A percentile compares a stretch with the other conserved stretches of the same genome.
Evolutionary conservation across 2,888 invertebrate species (phyloP).

Genomic region (Habrosyne pyritoides): DNA sequence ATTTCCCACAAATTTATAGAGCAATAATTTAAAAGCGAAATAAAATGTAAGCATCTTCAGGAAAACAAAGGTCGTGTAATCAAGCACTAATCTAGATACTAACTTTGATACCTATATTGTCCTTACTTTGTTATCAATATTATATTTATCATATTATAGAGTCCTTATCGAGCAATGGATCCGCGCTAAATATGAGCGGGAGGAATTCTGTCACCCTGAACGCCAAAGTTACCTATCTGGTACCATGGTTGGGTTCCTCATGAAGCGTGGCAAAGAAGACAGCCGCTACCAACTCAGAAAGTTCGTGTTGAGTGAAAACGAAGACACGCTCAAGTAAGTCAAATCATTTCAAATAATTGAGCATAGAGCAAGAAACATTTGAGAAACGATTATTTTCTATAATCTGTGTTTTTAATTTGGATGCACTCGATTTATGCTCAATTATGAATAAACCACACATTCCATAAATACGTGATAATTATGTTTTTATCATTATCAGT

Average conservation of each 20-base stretch:
- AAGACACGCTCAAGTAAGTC: constrained; percentile 89
- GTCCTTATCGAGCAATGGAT: constrained; percentile 96
- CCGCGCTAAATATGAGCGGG: constrained; percentile 93
- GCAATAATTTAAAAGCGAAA: too few relatives aligned
- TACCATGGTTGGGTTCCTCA: constrained; percentile 92
- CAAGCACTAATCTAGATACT: not conserved
- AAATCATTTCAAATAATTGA: constrained; percentile 10
- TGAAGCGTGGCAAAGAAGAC: constrained; percentile 95
- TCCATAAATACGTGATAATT: constrained; percentile 5
- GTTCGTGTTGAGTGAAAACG: constrained; percentile 91
- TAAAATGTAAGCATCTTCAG: too few relatives aligned
- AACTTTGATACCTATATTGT: not conserved
- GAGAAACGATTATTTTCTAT: not conserved
- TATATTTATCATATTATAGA: constrained; percentile 75
- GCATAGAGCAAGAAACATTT: constrained; percentile 8
- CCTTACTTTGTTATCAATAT: not conserved
- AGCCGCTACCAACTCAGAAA: constrained; percentile 91
- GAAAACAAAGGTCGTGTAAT: too few relatives aligned
- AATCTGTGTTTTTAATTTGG: not conserved
- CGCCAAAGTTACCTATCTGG: constrained; percentile 91
- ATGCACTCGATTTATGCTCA: not conserved
- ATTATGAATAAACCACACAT: constrained; percentile 1
- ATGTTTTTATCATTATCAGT: constrained; percentile 19
- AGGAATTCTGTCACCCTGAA: constrained; percentile 93
- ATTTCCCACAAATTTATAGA: too few relatives aligned